Base-by-base conservation (phyloP, 2,797 vertebrate species). In the Pelodytes ibericus region DNA sequence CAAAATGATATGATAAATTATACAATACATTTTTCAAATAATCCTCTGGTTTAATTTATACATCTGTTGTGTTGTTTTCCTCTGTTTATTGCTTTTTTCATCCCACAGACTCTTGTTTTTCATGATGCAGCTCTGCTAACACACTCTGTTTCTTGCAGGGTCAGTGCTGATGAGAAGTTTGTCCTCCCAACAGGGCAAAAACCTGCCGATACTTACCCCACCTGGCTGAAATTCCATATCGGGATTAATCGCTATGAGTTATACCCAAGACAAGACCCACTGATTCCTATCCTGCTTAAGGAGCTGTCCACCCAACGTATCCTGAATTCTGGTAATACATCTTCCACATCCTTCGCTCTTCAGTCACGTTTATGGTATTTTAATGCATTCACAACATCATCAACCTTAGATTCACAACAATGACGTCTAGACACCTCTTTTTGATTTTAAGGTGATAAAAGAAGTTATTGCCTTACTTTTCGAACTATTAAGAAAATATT, bases 221-320 rank as follows among this genome's bases (percentile, higher is more conserved):
- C 90, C 1, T 93, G 92, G 92, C 87, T 93, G 24, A 89, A 87
- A 25, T 93, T 94, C 84, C 92, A 94, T 13, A 75, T 94, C 0
- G 88, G 90, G 59, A 95, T 95, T 82, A 90, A 90, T 62, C 91
- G 91, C 79, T 92, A 91, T 49, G 90, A 93, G 85, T 87, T 95
- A 64, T 95, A 93, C 66, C 76, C 86, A 10, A 89, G 90, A n/a
- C 81, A 0, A n/a, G 91, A 94, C 81, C 84, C 89, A 53, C 84
- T 87, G 81, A 77, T 89, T 83, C 82, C 80, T 2, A 3, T 10
- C 0, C 83, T 93, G 30, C 82, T 80, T 51, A 61, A 47, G 71
- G 92, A 95, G 75, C 83, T 94, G 33, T 86, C 89, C 74, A 89
- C 79, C 0, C 82, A 92, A 30, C 90, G 63, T 75, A 89, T 94